A percentile compares a stretch with the other conserved stretches of the same genome.
These are phyloP conservation scores for Myiopsitta monachus DNA, from an alignment of 2,113 vertebrate species.

Conservation along the genomic window DNA sequence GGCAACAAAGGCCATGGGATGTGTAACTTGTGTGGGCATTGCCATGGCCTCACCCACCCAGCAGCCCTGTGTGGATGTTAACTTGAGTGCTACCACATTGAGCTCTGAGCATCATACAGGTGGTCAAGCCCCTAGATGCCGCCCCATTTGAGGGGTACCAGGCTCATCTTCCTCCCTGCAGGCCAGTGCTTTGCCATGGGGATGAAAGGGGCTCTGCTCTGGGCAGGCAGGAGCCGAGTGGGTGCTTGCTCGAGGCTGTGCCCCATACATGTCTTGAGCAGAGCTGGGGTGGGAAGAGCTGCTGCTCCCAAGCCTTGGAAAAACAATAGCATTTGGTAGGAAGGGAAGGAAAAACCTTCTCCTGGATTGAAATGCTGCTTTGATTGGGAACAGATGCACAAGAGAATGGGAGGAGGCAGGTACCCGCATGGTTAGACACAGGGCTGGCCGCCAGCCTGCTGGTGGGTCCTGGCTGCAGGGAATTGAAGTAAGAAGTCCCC, in stretches of 20 bases:
- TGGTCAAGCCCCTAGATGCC: background rate
- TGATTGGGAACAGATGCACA: conserved; percentile 63
- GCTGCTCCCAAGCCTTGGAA: background rate
- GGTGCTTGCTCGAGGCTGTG: background rate
- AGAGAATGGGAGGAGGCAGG: background rate
- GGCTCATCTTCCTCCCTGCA: fast-evolving
- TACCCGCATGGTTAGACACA: background rate
- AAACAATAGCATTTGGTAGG: conserved; percentile 58
- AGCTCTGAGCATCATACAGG: background rate
- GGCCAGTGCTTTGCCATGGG: background rate
- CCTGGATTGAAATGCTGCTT: conserved; percentile 22
- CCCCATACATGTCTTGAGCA: background rate
- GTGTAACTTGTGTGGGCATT: fast-evolving
- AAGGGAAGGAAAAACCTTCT: conserved; percentile 1
- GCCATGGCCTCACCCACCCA: background rate
- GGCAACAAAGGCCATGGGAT: background rate
- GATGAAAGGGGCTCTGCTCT: background rate
- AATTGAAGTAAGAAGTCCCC: background rate
- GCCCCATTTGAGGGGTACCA: fast-evolving
- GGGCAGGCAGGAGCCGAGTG: background rate
- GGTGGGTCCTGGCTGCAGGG: background rate
- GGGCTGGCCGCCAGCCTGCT: background rate
- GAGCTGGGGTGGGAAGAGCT: background rate
- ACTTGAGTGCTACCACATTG: background rate
- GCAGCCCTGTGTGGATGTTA: background rate